A percentile compares a stretch with the other conserved stretches of the same genome.
These are phyloP conservation scores for Tethea ocularis DNA, from an alignment of 2,888 invertebrate species.

Conservation along the genomic window DNA sequence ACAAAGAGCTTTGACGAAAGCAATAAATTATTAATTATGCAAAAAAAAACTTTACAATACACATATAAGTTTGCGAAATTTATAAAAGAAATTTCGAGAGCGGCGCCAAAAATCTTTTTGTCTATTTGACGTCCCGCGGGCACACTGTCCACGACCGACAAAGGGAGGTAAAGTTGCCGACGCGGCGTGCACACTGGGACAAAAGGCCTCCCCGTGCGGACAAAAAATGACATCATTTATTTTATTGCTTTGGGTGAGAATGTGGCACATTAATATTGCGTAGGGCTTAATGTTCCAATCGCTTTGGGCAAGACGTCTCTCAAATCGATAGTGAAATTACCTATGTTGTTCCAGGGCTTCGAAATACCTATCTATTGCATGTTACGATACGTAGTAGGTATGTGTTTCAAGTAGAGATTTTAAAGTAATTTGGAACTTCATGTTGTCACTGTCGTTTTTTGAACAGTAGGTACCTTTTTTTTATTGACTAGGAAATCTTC, in stretches of 20 bases:
- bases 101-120: constrained; percentile 80
- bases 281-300: constrained; percentile 74
- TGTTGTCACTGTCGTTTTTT: too few species aligned
- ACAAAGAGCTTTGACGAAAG: constrained; percentile 70
- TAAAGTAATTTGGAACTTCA: neutral
- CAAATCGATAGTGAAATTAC: constrained; percentile 34
- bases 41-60: constrained; percentile 71
- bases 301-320: constrained; percentile 74
- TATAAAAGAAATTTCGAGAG: constrained; percentile 59
- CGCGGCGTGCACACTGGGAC: constrained; percentile 64
- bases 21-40: constrained; percentile 83
- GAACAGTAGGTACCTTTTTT: too few species aligned
- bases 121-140: constrained; percentile 74
- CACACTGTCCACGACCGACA: constrained; percentile 56
- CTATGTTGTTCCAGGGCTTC: neutral
- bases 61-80: constrained; percentile 60
- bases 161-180: constrained; percentile 66
- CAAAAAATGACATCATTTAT: constrained; percentile 84
- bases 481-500: too few species aligned
- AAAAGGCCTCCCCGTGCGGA: constrained; percentile 71
- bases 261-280: constrained; percentile 79
- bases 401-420: neutral
- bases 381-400: neutral
- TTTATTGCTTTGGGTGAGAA: constrained; percentile 82
- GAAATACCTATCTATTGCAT: neutral